Base-by-base conservation (phyloP, 2,888 invertebrate species). In the Bedellia somnulentella region DNA sequence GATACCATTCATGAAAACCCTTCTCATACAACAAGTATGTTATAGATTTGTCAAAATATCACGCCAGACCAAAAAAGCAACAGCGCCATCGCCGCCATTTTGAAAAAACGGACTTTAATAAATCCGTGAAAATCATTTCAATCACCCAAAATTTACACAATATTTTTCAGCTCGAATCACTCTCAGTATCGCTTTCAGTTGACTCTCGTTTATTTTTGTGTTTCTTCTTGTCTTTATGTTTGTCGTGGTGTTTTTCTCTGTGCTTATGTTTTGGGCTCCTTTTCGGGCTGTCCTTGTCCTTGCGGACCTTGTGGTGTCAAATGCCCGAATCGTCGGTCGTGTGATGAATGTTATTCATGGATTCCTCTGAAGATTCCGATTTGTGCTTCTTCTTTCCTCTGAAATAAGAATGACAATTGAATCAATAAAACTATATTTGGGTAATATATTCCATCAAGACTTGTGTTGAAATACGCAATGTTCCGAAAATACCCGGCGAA, bases 241-340 rank as follows among this genome's bases (percentile, higher is more conserved):
- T 58, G 30, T 57, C 54, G 40, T 45, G 55, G 18, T 45, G 45
- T 33, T 44, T 51, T 26, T 53, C 47, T 28, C 45, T 41, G 24
- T 52, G 43, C 36, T 53, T 53, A 29, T 46, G 44, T 28, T 39
- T 39, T 34, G 45, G 46, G 33, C 44, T 47, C 29, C 56, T 48
- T 31, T 49, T 56, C 2, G 66, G 68, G 45, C 68, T 68, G 13
- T 64, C 68, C 38, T 67, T 55, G 29, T 68, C 68, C 38, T 67
- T 55, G 29, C 68, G 56, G 35, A 67, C 56, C 21, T 70, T 57
- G 35, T 73, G 67, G 60, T 75, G 75, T 75, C 75, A 75, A 64
- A 75, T 75, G 30, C 75, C 75, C 14, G 75, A 75, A 27, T 75
- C 75, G 34, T 75, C 75, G 0, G 75, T 75, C 2, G 75, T 75